A percentile compares a stretch with the other conserved stretches of the same genome.
Evolutionary conservation across 2,113 vertebrate genomes (phyloP).

Genomic region (Elephas maximus): DNA sequence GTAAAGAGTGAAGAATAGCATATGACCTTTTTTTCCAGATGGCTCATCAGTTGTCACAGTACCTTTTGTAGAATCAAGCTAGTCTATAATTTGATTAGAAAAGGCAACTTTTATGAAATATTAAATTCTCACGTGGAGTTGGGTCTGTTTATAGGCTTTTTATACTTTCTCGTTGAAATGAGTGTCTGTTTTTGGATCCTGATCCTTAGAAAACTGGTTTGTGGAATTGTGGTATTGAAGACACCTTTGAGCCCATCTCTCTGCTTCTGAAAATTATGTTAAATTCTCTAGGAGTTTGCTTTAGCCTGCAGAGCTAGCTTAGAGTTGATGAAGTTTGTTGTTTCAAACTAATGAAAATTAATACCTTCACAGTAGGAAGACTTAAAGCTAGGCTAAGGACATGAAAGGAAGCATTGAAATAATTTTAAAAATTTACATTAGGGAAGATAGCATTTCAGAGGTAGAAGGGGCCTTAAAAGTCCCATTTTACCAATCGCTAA

Average conservation of each 20-base stretch:
- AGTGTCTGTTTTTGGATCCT: slow-evolving; percentile 39
- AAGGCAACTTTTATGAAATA: background rate
- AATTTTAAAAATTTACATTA: slow-evolving; percentile 45
- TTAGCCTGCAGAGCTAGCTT: background rate
- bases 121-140: background rate
- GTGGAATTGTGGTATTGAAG: slow-evolving; percentile 28
- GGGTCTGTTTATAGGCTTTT: background rate
- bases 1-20: background rate
- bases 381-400: slow-evolving; percentile 11
- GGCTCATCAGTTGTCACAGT: slow-evolving; percentile 14
- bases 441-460: slow-evolving; percentile 32
- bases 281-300: slow-evolving; percentile 16
- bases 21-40: background rate
- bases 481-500: background rate
- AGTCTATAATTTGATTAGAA: slow-evolving; percentile 51
- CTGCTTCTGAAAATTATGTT: slow-evolving; percentile 61
- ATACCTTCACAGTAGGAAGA: background rate
- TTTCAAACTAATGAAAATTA: slow-evolving; percentile 56
- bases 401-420: background rate
- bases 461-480: background rate
- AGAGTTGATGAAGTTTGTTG: slow-evolving; percentile 40
- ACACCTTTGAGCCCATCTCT: background rate
- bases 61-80: background rate
- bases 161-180: background rate
- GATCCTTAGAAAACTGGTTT: slow-evolving; percentile 53